Base-by-base conservation (phyloP, 2,113 vertebrate species). In the Cyprinodon variegatus region DNA sequence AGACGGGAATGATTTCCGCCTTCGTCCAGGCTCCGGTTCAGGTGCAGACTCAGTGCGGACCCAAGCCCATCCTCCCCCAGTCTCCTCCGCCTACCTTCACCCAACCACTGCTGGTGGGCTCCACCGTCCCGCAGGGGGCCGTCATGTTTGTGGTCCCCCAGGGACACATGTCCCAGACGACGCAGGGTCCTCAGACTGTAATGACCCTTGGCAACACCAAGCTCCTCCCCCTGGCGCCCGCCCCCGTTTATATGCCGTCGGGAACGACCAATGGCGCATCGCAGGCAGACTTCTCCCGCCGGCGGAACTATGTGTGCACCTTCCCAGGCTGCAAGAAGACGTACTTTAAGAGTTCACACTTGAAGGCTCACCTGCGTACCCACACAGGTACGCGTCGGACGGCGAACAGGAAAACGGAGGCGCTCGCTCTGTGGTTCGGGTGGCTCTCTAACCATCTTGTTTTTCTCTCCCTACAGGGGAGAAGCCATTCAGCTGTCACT, bases 311-410 rank as follows among this genome's bases (percentile, higher is more conserved):
- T 0, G 85, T 99, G 13, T 99, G 98, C 77, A 96, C 81, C 89
- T 98, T 97, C 69, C 94, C 96, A 0, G 97, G 97, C 57, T 99
- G 98, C 93, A 96, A 96, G 89, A 99, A 99, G 91, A 99, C 98
- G 0, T 99, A 99, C 88, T 99, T 99, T 92, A 99, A 99, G 93
- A 99, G 98, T 48, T 99, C 98, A 0, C 98, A 99, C 87, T 96
- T 99, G 76, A 99, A 99, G 91, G 98, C 97, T 37, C 98, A 99
- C 85, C 96, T 99, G 66, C 96, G 98, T 79, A 99, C 97, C 0
- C 98, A 99, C 90, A 99, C 98, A 83, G 98, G 98, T 99, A 88
- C 2, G 94, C 3, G 13, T 73, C 59, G 36, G 57, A 14, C 62
- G 3, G 17, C 11, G 40, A 37, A 3, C 3, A 5, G 13, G 13